These are phyloP conservation scores for Antigone vipio DNA, from an alignment of 2,113 vertebrate species.

Conservation along the genomic window DNA sequence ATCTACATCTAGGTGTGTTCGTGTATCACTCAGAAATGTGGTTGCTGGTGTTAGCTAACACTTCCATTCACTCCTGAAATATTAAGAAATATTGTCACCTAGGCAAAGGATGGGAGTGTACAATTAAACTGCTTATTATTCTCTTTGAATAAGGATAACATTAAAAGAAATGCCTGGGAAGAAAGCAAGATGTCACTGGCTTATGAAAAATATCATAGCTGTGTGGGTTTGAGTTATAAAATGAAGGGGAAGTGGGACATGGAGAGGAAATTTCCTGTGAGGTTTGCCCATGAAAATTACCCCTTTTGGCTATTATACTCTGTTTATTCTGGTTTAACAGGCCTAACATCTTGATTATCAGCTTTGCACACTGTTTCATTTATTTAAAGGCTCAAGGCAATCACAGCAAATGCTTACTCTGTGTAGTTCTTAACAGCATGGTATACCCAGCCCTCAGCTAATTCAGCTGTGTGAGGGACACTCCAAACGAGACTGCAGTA, in stretches of 20 bases:
- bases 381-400: neutral
- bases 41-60: neutral
- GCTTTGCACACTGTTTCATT: neutral
- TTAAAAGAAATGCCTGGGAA: neutral
- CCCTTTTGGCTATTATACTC: neutral
- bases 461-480: neutral
- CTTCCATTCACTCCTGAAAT: neutral
- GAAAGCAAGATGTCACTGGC: neutral
- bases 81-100: neutral
- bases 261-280: neutral
- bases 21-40: neutral
- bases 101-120: neutral
- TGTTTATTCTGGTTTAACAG: neutral
- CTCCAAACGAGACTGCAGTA: neutral
- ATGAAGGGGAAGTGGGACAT: neutral
- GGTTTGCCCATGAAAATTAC: neutral
- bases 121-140: neutral
- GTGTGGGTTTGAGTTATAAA: neutral
- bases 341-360: neutral
- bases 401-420: neutral
- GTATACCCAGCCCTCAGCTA: neutral
- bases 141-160: neutral
- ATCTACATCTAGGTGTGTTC: neutral
- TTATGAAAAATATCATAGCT: neutral
- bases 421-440: neutral